Percentiles rank a stretch among this genome's conserved stretches.
These are phyloP conservation scores for Murina feae DNA, from an alignment of 2,113 vertebrate species.

Conservation along the genomic window DNA sequence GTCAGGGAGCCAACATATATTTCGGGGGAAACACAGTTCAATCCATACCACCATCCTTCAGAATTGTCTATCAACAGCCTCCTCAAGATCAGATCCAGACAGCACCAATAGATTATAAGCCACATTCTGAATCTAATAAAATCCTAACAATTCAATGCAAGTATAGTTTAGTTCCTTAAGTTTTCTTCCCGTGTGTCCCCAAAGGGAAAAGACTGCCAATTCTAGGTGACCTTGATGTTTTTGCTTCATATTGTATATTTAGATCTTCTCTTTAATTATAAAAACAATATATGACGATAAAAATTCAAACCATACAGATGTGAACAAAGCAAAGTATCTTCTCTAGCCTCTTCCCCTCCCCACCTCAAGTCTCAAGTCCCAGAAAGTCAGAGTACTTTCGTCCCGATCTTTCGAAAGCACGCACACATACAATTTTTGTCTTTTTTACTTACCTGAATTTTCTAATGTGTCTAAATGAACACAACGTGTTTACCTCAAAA, in stretches of 20 bases:
- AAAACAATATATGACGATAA: background rate
- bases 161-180: background rate
- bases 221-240: background rate
- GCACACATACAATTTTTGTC: background rate
- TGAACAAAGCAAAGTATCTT: background rate
- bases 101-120: background rate
- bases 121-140: background rate
- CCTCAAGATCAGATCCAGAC: background rate
- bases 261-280: constrained; percentile 1
- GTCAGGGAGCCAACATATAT: background rate
- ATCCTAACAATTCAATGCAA: background rate
- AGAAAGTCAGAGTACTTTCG: background rate
- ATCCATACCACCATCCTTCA: background rate
- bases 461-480: background rate
- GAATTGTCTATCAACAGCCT: background rate
- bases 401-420: background rate
- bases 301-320: background rate
- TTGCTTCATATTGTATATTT: background rate
- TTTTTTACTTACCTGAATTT: background rate
- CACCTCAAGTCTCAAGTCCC: background rate
- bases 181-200: background rate
- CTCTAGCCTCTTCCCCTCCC: background rate
- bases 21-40: background rate
- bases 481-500: background rate
- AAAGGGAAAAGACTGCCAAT: background rate